Evolutionary conservation across 1,140 invertebrate species (phyloP).

Genomic region (Tribolium castaneum): DNA sequence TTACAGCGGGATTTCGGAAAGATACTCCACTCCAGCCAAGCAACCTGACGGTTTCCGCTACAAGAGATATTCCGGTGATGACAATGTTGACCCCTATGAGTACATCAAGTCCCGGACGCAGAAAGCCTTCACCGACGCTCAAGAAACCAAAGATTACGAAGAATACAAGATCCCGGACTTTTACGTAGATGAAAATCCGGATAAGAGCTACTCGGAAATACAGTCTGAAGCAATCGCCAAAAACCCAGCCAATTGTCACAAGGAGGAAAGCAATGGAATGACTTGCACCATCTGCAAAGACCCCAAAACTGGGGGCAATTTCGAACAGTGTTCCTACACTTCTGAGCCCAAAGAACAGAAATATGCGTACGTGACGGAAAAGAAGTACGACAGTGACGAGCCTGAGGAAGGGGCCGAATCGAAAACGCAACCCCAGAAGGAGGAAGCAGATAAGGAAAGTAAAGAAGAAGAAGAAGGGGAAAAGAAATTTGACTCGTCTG

Average conservation of each 20-base stretch:
- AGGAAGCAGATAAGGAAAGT: slow-evolving; percentile 26
- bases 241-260: slow-evolving; percentile 71
- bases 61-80: slow-evolving; percentile 52
- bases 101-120: slow-evolving; percentile 53
- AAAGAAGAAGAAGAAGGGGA: slow-evolving; percentile 43
- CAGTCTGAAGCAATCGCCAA: slow-evolving; percentile 69
- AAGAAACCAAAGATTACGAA: slow-evolving; percentile 55
- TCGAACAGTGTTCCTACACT: slow-evolving; percentile 77
- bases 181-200: slow-evolving; percentile 50
- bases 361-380: slow-evolving; percentile 74
- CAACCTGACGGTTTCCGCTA: slow-evolving; percentile 51
- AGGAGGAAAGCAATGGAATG: slow-evolving; percentile 72
- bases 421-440: slow-evolving; percentile 23
- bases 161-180: slow-evolving; percentile 53
- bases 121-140: slow-evolving; percentile 52
- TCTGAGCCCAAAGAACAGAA: slow-evolving; percentile 76
- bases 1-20: slow-evolving; percentile 58
- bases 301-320: slow-evolving; percentile 75
- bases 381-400: slow-evolving; percentile 67
- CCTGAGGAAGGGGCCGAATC: slow-evolving; percentile 41
- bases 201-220: slow-evolving; percentile 66
- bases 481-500: slow-evolving; percentile 43
- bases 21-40: slow-evolving; percentile 53
- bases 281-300: slow-evolving; percentile 76
- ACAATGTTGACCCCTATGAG: slow-evolving; percentile 58